phyloP scores from a whole-genome alignment of 2,888 invertebrate species.

The Pyrrhia umbra region DNA sequence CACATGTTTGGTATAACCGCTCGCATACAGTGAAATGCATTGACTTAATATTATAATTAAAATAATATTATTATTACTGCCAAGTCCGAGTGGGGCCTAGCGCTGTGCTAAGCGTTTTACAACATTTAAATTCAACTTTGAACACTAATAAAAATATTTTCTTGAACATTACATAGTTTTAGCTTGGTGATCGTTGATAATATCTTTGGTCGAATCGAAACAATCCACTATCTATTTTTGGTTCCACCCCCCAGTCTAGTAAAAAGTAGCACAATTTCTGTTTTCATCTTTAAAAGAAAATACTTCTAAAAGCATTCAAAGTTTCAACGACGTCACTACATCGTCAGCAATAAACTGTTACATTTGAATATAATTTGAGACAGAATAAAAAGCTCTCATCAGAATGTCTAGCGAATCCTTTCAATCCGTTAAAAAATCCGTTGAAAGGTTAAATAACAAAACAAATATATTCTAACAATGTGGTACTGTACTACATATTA shows the following conservation, averaged over 20 bases:
- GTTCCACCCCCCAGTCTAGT: no score
- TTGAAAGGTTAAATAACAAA: constrained; percentile 41
- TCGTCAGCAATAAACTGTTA: not conserved
- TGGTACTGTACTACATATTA: constrained; percentile 35
- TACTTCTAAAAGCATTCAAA: constrained; percentile 3
- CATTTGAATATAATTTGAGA: constrained; percentile 19
- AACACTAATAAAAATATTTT: constrained; percentile 21
- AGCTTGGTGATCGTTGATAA: no score
- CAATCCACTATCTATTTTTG: no score
- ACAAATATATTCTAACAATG: constrained; percentile 30
- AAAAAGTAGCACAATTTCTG: no score
- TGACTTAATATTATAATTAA: constrained; percentile 61
- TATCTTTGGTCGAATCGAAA: no score
- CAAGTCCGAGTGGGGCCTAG: constrained; percentile 39
- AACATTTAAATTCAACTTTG: constrained; percentile 9
- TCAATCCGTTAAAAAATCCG: no score
- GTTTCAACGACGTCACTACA: not conserved
- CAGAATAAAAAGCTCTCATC: constrained; percentile 36
- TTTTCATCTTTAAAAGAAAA: no score
- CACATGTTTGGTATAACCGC: constrained; percentile 67
- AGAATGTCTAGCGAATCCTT: constrained; percentile 48
- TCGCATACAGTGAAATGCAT: constrained; percentile 67
- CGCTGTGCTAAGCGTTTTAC: constrained; percentile 40
- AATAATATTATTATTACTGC: constrained; percentile 45
- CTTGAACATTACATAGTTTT: no score